phyloP scores from a whole-genome alignment of 2,888 invertebrate species.

The Cremastinae sp. region DNA sequence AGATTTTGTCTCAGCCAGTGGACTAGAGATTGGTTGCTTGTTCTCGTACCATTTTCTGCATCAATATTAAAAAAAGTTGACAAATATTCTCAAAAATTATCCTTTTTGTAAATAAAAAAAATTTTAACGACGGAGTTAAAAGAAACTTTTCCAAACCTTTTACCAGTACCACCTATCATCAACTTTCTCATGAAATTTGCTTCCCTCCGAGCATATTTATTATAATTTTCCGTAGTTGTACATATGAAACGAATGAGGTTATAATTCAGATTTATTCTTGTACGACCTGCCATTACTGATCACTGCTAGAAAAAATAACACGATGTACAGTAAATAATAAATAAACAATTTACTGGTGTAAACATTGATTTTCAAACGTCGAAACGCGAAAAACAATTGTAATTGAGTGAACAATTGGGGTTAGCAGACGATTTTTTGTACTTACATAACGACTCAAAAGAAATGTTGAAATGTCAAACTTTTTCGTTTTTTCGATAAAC shows the following conservation, averaged over 20 bases:
- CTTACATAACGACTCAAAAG: too few species aligned
- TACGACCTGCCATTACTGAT: constrained; percentile 30
- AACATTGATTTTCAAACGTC: too few species aligned
- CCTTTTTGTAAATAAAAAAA: background rate
- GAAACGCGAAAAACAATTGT: too few species aligned
- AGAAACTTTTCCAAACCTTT: too few species aligned
- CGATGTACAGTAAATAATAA: background rate
- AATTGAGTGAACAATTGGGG: too few species aligned
- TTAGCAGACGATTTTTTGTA: too few species aligned
- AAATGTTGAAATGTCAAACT: too few species aligned
- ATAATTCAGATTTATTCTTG: constrained; percentile 35
- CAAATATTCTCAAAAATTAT: background rate
- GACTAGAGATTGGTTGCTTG: constrained; percentile 63
- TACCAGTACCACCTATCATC: constrained; percentile 58
- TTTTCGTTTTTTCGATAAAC: too few species aligned
- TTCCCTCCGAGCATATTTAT: constrained; percentile 42
- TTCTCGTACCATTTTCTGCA: constrained; percentile 64
- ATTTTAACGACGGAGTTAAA: too few species aligned
- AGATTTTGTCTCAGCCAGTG: constrained; percentile 73
- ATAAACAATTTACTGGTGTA: too few species aligned
- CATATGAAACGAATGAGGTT: constrained; percentile 50
- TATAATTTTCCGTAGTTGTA: constrained; percentile 22
- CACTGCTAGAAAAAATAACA: background rate
- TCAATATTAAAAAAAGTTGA: background rate
- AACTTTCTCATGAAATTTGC: constrained; percentile 67